phyloP scores from a whole-genome alignment of 2,888 invertebrate species.

The Apodemia mormo region DNA sequence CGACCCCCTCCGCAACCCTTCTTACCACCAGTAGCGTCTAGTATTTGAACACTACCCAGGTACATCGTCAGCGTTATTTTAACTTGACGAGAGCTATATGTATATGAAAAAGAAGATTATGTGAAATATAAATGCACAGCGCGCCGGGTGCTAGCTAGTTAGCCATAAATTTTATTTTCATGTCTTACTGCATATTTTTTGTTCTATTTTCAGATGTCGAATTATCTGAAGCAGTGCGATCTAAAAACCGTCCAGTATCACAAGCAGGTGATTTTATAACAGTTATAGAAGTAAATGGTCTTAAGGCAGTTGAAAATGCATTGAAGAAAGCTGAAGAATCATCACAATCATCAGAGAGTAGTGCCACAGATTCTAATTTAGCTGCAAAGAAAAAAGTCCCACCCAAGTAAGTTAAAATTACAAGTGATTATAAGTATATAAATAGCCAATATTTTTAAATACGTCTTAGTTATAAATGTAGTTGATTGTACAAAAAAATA shows the following conservation, averaged over 20 bases:
- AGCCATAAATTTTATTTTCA: not conserved
- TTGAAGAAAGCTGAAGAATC: slow-evolving; percentile 67
- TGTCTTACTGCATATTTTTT: not conserved
- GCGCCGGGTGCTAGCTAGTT: too few relatives aligned
- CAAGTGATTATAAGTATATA: not conserved
- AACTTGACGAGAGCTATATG: too few relatives aligned
- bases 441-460: not conserved
- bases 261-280: slow-evolving; percentile 88
- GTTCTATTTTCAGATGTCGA: slow-evolving; percentile 53
- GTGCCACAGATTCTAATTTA: slow-evolving; percentile 78
- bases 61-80: too few relatives aligned
- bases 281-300: slow-evolving; percentile 93
- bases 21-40: too few relatives aligned
- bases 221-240: slow-evolving; percentile 65
- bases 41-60: too few relatives aligned
- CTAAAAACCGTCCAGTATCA: slow-evolving; percentile 77
- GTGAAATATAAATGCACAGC: too few relatives aligned
- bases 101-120: too few relatives aligned
- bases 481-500: not conserved
- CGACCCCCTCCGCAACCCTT: too few relatives aligned
- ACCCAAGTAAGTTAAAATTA: slow-evolving; percentile 75
- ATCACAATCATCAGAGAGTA: slow-evolving; percentile 72
- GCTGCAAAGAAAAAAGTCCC: slow-evolving; percentile 85
- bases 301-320: slow-evolving; percentile 80
- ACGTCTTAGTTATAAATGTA: not conserved